Conservation (phyloP, 2,797 vertebrate genomes). For the Peromyscus eremicus region DNA sequence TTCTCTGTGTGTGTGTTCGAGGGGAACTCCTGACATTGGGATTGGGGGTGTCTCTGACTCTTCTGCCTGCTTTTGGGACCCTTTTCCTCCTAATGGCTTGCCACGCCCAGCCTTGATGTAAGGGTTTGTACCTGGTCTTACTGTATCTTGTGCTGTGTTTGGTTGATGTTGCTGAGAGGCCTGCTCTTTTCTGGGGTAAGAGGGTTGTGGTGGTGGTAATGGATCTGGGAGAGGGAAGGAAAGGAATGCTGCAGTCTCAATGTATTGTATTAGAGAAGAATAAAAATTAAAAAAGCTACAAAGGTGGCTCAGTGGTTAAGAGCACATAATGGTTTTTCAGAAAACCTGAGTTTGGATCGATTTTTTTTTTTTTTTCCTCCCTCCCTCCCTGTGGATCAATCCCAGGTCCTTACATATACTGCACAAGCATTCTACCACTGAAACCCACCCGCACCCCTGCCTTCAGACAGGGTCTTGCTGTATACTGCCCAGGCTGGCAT, state of each 20-base stretch:
- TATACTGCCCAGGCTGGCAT: not conserved
- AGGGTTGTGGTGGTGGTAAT: not conserved
- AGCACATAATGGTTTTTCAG: not conserved
- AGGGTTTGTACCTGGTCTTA: too few species aligned
- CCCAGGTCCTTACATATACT: not conserved
- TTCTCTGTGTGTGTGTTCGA: not conserved
- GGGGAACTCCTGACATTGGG: too few species aligned
- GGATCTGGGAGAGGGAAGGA: not conserved
- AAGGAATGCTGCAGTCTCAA: not conserved
- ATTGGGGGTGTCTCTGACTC: too few species aligned
- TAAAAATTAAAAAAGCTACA: not conserved
- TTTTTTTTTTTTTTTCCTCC: too few species aligned
- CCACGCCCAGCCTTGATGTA: too few species aligned
- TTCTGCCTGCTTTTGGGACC: too few species aligned
- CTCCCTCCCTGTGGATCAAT: not conserved
- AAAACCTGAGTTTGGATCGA: not conserved
- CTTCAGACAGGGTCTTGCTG: too few species aligned
- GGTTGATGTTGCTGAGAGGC: not conserved
- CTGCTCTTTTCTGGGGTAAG: not conserved
- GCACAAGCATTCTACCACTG: not conserved
- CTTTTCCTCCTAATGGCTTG: too few species aligned
- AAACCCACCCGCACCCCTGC: too few species aligned
- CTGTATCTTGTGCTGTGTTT: not conserved
- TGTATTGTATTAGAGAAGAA: not conserved
- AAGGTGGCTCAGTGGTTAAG: not conserved